Conservation (phyloP, 2,888 invertebrate genomes). For the Dromius quadrimaculatus region DNA sequence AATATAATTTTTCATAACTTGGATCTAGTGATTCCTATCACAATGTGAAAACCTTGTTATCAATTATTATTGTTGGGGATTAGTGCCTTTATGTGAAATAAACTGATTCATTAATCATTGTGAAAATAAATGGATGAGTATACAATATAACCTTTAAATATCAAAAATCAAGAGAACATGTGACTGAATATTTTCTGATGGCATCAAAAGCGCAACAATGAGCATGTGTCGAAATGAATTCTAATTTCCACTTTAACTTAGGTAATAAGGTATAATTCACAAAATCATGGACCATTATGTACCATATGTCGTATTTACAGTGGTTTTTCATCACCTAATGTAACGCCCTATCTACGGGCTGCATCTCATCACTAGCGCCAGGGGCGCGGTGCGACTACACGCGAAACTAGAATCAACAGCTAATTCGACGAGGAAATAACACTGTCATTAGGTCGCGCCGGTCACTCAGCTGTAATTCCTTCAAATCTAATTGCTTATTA, state of each 20-base stretch:
- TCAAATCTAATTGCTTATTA: constrained; percentile 49
- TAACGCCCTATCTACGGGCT: constrained; percentile 4
- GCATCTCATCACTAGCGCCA: background rate
- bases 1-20: background rate
- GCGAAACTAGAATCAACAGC: constrained; percentile 49
- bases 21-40: too few species aligned
- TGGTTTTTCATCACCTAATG: constrained; percentile 18
- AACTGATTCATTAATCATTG: too few species aligned
- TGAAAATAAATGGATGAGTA: too few species aligned
- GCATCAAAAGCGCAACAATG: background rate
- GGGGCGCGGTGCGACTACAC: constrained; percentile 22
- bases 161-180: too few species aligned
- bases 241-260: background rate
- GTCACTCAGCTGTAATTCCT: constrained; percentile 47
- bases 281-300: constrained; percentile 12
- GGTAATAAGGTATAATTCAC: constrained; percentile 16
- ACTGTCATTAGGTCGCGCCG: constrained; percentile 43
- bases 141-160: too few species aligned
- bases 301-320: constrained; percentile 14
- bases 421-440: constrained; percentile 45
- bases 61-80: too few species aligned
- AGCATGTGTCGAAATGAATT: constrained; percentile 5
- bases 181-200: background rate
- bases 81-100: too few species aligned
- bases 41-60: too few species aligned